Percentiles rank a stretch among this genome's conserved stretches.
Conservation (phyloP, 2,113 vertebrate species). For the Malurus alboscapulatus region DNA sequence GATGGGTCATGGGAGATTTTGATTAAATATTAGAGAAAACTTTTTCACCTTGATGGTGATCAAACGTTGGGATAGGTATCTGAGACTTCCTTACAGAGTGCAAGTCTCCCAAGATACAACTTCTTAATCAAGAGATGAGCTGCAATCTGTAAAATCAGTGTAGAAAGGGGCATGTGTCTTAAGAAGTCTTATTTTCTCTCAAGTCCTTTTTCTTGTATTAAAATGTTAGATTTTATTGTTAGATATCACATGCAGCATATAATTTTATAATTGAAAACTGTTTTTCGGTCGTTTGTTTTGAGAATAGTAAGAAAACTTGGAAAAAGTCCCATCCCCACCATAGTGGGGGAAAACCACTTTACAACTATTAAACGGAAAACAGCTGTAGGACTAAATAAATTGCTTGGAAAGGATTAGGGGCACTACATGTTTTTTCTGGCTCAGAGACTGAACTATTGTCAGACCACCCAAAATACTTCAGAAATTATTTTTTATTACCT, state of each 20-base stretch:
- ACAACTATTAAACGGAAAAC: neutral
- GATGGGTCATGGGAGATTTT: neutral
- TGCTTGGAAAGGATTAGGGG: neutral
- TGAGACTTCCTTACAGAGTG: neutral
- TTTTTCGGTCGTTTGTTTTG: neutral
- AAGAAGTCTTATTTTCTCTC: neutral
- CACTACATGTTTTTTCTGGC: neutral
- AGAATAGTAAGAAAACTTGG: neutral
- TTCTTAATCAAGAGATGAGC: neutral
- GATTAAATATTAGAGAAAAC: neutral
- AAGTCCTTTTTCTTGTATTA: neutral
- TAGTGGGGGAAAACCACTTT: neutral
- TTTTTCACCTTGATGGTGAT: neutral
- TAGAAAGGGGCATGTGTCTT: neutral
- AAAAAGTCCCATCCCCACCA: neutral
- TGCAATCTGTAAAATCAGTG: neutral
- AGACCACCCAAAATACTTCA: conserved; percentile 18
- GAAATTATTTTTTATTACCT: conserved; percentile 8
- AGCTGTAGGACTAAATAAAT: conserved; percentile 11
- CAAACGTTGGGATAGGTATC: neutral
- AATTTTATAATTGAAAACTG: neutral
- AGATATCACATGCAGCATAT: neutral
- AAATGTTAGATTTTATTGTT: neutral
- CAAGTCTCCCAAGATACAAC: neutral
- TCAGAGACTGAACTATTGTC: neutral